These are phyloP conservation scores for Podarcis cretensis DNA, from an alignment of 2,113 vertebrate genomes.

Conservation along the genomic window DNA sequence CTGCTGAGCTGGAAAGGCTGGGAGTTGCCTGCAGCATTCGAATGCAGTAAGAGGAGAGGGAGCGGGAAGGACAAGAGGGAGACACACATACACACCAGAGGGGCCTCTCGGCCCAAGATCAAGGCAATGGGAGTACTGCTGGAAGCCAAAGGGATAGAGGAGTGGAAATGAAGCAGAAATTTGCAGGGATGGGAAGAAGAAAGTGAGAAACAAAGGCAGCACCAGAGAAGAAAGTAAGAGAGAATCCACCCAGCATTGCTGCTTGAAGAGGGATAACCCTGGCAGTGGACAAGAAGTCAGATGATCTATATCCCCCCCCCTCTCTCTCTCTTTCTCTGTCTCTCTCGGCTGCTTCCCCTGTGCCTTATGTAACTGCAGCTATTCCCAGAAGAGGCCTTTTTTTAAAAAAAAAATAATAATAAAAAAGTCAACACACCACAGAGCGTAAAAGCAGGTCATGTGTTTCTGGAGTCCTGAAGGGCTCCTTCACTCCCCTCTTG, in stretches of 20 bases:
- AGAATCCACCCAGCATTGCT: neutral
- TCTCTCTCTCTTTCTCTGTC: too few species aligned
- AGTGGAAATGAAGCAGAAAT: neutral
- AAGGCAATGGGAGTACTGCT: neutral
- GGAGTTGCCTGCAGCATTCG: constrained; percentile 17
- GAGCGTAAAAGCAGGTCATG: neutral
- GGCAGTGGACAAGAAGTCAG: neutral
- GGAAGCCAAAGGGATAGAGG: neutral
- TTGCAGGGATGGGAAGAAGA: neutral
- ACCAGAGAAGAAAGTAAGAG: neutral
- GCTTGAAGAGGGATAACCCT: neutral
- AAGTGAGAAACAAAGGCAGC: too few species aligned
- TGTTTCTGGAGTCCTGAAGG: neutral
- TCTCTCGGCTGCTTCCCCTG: neutral
- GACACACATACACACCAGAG: neutral
- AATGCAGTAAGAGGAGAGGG: neutral
- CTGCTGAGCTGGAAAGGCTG: constrained; percentile 46
- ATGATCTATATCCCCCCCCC: neutral
- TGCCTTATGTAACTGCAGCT: neutral
- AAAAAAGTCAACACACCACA: neutral
- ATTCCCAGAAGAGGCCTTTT: neutral
- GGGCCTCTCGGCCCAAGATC: neutral
- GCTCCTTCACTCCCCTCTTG: neutral
- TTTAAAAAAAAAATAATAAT: too few species aligned
- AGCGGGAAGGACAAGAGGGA: neutral